phyloP scores from a whole-genome alignment of 2,888 invertebrate genomes.

The Eudemis profundana region DNA sequence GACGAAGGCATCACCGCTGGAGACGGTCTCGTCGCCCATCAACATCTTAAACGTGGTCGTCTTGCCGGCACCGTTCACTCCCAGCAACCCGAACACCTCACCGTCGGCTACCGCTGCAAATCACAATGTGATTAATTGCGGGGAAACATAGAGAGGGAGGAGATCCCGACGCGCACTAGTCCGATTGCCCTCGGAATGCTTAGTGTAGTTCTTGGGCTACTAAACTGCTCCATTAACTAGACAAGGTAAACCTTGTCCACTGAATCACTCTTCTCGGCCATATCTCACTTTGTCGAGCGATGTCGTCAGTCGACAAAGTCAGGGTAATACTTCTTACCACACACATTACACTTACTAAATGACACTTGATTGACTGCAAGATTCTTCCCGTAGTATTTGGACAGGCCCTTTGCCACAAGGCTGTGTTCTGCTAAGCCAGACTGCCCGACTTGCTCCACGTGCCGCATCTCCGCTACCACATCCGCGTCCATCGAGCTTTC shows the following conservation, averaged over 20 bases:
- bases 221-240: no score
- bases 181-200: no score
- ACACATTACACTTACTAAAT: conserved; percentile 68
- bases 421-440: conserved; percentile 72
- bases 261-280: no score
- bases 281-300: no score
- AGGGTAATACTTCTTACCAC: no score
- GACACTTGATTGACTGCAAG: conserved; percentile 92
- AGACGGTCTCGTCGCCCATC: conserved; percentile 91
- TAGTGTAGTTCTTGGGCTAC: no score
- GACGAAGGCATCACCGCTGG: conserved; percentile 89
- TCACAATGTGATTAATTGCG: no score
- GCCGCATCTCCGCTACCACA: conserved; percentile 82
- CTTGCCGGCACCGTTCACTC: conserved; percentile 95
- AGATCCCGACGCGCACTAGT: no score
- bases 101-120: conserved; percentile 87
- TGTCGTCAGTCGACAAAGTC: no score
- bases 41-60: conserved; percentile 96
- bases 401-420: conserved; percentile 87
- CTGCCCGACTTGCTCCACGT: conserved; percentile 69
- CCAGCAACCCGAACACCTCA: conserved; percentile 93
- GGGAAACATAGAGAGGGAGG: no score
- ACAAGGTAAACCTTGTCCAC: no score
- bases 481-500: conserved; percentile 80
- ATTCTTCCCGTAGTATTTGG: conserved; percentile 90